Conservation (phyloP, 2,797 vertebrate genomes). For the Galaxias olidus region DNA sequence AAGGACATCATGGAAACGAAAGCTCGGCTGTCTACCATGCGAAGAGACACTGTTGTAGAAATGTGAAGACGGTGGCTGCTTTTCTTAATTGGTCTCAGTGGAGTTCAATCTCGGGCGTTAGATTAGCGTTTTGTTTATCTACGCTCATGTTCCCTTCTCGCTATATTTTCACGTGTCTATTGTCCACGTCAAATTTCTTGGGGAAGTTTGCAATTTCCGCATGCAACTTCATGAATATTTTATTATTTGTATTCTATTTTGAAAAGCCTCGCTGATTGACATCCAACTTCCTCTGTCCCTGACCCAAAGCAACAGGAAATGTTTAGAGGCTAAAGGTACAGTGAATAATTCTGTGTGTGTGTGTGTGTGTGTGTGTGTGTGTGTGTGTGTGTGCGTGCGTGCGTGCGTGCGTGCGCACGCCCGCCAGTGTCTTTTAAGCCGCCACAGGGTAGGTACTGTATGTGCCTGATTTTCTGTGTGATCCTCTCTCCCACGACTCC, state of each 20-base stretch:
- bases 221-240: too few relatives aligned
- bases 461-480: constrained; percentile 37
- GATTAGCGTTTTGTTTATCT: too few relatives aligned
- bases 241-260: too few relatives aligned
- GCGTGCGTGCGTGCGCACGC: background rate
- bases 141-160: too few relatives aligned
- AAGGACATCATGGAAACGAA: constrained; percentile 6
- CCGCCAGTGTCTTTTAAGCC: background rate
- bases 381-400: constrained; percentile 1
- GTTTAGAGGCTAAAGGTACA: too few relatives aligned
- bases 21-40: constrained; percentile 18
- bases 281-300: too few relatives aligned
- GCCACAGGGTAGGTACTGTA: constrained; percentile 39
- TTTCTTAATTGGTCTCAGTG: background rate
- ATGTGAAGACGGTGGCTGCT: background rate
- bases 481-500: constrained; percentile 17
- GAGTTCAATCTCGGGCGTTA: too few relatives aligned
- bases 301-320: too few relatives aligned
- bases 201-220: too few relatives aligned
- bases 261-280: too few relatives aligned
- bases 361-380: constrained; percentile 10
- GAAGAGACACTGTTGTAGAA: background rate
- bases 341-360: background rate
- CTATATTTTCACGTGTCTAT: too few relatives aligned
- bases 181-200: too few relatives aligned